Base-by-base conservation (phyloP, 2,797 vertebrate genomes). In the Tragopan temminckii region DNA sequence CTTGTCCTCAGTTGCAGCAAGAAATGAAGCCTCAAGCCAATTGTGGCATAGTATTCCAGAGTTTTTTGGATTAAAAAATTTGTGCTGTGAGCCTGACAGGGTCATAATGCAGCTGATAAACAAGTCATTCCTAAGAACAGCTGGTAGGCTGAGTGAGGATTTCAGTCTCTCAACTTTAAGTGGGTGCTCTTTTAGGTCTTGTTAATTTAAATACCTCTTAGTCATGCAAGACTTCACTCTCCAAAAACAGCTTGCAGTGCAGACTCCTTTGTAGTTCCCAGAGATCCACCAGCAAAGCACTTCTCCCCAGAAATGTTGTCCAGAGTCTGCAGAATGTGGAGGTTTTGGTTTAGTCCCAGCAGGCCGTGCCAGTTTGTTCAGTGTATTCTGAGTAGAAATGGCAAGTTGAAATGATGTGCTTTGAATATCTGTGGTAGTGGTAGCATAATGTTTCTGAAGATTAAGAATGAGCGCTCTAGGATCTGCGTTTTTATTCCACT, bases 71-170 rank as follows among this genome's bases (percentile, higher is more conserved):
- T 76, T 80, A 45, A 89, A 90, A 94, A 38, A 85, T 3, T 8
- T 68, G 61, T 35, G 16, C 64, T 77, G 48, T 80, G 90, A 93
- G 84, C 72, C 0, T 1, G 42, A 45, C 42, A 90, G 71, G 77
- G 13, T 85, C 75, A 71, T 87, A 80, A 20, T 0, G 8, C 86
- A 95, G 84, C 84, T 93, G 86, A 94, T 82, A 69, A 66, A 94
- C 25, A 94, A 77, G 21, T 19, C 43, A 42, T 74, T 86, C 80
- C 57, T 33, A 61, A 31, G 53, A 94, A 24, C 86, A 94, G 71
- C 90, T 95, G 90, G 81, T 87, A 0, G 12, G 9, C 5, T 4
- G 8, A 75, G 29, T 0, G 0, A 71, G 62, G 36, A 10, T 35
- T 87, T 58, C 50, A 52, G 52, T 17, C 59, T 35, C 55, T 61